Base-by-base conservation (phyloP, 2,113 vertebrate species). In the Gallinago paraguaiae region DNA sequence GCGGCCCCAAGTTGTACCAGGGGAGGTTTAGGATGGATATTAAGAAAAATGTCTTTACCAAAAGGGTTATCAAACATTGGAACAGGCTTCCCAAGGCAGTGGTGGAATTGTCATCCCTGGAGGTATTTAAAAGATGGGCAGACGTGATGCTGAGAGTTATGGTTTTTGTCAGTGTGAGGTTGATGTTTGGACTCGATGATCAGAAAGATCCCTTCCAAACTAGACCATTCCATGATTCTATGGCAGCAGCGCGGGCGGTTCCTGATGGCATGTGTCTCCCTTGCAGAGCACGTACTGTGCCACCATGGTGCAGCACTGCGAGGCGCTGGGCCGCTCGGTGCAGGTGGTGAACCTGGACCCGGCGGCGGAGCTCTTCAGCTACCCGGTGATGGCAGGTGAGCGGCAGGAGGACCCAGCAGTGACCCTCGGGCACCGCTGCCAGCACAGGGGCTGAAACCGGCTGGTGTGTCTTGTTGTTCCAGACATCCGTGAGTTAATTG, bases 321-420 rank as follows among this genome's bases (percentile, higher is more conserved):
- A 98, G 95, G 63, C 98, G 54, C 95, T 99, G 61, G 98, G 98
- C 93, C 98, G 99, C 41, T 98, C 98, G 7, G 98, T 99, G 25
- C 99, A 99, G 86, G 99, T 99, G 71, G 99, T 99, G 11, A 99
- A 99, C 91, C 97, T 99, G 65, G 99, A 99, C 92, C 99, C 99
- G 11, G 99, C 99, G 2, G 99, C 99, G 9, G 99, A 99, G 53
- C 97, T 98, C 76, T 99, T 99, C 96, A 97, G 95, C 88, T 99
- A 99, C 76, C 98, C 99, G 1, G 99, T 99, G 9, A 99, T 99
- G 99, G 99, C 99, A 97, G 99, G 99, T 99, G 59, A 97, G 97
- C 85, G 35, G 45, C 24, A 7, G 59, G 25, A 30, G 56, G 7
- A 2, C 39, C 39, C 6, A 4, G 18, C 63, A 33, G 39, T 9